These are phyloP conservation scores for Platerodrilus igneus DNA, from an alignment of 2,888 invertebrate genomes.

Conservation along the genomic window DNA sequence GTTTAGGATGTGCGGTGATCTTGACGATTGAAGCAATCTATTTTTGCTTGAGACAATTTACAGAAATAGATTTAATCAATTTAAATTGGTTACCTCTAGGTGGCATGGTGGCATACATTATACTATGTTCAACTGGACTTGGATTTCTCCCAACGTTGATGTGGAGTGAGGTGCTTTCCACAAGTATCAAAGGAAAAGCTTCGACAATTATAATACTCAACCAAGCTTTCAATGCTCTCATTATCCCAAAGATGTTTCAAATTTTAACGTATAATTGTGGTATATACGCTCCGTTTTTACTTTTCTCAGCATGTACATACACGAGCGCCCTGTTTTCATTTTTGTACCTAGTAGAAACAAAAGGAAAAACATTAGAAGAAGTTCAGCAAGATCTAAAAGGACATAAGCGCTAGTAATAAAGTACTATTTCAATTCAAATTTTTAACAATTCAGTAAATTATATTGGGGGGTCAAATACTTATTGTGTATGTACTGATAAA, in stretches of 20 bases:
- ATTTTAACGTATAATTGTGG: constrained; percentile 34
- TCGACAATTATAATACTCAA: constrained; percentile 32
- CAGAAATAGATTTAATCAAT: constrained; percentile 26
- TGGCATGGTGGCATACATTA: constrained; percentile 35
- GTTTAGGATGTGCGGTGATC: constrained; percentile 26
- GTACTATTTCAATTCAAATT: too few species aligned
- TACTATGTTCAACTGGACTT: constrained; percentile 27
- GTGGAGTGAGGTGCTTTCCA: constrained; percentile 37
- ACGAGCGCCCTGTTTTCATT: constrained; percentile 30
- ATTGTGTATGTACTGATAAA: too few species aligned
- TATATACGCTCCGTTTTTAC: constrained; percentile 36
- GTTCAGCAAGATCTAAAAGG: constrained; percentile 39
- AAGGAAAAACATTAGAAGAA: constrained; percentile 42
- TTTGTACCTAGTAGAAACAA: constrained; percentile 40
- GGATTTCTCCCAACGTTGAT: constrained; percentile 37
- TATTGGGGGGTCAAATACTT: too few species aligned
- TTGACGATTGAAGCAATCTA: constrained; percentile 29
- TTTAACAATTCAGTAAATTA: too few species aligned
- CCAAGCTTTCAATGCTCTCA: constrained; percentile 30
- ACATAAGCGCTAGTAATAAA: too few species aligned
- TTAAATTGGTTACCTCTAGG: constrained; percentile 38
- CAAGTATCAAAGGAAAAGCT: constrained; percentile 38
- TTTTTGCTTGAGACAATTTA: constrained; percentile 31
- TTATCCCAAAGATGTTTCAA: constrained; percentile 37
- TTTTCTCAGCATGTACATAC: constrained; percentile 34